Conservation (phyloP, 2,797 vertebrate species). For the Philypnodon macrostomus region DNA sequence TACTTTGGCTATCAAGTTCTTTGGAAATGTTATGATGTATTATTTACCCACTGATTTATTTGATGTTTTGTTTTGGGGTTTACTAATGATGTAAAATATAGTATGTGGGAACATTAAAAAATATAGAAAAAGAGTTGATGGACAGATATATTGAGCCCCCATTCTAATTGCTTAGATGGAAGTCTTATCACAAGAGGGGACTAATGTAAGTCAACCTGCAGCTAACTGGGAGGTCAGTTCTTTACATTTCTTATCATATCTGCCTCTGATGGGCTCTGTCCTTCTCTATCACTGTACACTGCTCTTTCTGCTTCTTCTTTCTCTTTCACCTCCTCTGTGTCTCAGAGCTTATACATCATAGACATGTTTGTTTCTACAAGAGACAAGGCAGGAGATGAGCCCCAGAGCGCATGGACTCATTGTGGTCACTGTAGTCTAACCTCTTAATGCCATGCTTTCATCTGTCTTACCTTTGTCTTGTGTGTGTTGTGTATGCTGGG, state of each 20-base stretch:
- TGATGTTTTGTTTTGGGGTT: constrained; percentile 68
- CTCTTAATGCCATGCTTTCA: constrained; percentile 68
- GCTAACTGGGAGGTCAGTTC: constrained; percentile 99
- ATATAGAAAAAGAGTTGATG: constrained; percentile 85
- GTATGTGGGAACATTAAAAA: constrained; percentile 64
- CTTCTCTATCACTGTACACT: constrained; percentile 67
- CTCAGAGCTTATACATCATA: constrained; percentile 72
- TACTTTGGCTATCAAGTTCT: constrained; percentile 26
- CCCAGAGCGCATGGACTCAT: constrained; percentile 77
- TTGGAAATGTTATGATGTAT: constrained; percentile 55
- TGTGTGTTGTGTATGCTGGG: constrained; percentile 52
- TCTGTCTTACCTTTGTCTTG: constrained; percentile 66
- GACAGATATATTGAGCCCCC: constrained; percentile 97
- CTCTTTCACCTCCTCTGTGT: constrained; percentile 59
- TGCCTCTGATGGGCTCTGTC: constrained; percentile 75
- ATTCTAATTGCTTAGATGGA: constrained; percentile 99
- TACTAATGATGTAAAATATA: constrained; percentile 67
- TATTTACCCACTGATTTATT: too few relatives aligned
- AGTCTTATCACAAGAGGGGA: constrained; percentile 99
- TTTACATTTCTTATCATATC: constrained; percentile 98
- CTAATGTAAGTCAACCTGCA: constrained; percentile 99
- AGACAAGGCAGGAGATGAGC: constrained; percentile 71
- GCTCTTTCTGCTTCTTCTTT: constrained; percentile 31
- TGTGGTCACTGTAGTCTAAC: constrained; percentile 76
- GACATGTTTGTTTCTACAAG: constrained; percentile 75